A percentile compares a stretch with the other conserved stretches of the same genome.
These are phyloP conservation scores for Chiroxiphia lanceolata DNA, from an alignment of 2,797 vertebrate species.

Conservation along the genomic window DNA sequence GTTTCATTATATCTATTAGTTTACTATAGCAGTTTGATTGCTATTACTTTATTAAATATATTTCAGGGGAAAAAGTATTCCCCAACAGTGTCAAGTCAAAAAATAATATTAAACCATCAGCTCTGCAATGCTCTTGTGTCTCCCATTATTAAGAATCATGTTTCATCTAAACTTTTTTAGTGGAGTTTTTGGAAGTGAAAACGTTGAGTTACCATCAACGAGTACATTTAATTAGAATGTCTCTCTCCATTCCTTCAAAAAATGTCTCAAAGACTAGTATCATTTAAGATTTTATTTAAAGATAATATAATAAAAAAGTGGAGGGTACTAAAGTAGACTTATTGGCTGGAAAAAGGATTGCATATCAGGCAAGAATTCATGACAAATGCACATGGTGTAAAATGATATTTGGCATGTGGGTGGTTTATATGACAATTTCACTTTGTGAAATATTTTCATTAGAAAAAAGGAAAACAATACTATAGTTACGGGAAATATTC, in stretches of 20 bases:
- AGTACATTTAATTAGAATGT: conserved; percentile 43
- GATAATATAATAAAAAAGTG: not conserved
- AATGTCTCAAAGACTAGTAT: not conserved
- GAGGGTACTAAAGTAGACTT: not conserved
- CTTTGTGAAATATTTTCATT: not conserved
- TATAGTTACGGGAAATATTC: not conserved
- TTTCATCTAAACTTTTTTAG: conserved; percentile 56
- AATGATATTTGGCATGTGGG: not conserved
- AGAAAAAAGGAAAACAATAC: not conserved
- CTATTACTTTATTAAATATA: conserved; percentile 53
- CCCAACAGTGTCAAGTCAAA: conserved; percentile 22
- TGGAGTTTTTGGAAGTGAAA: conserved; percentile 1
- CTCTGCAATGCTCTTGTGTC: conserved; percentile 28
- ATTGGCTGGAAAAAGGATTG: not conserved
- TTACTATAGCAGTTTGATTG: conserved; percentile 56
- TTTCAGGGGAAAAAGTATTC: conserved; percentile 36
- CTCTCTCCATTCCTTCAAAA: not conserved
- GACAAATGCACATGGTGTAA: not conserved
- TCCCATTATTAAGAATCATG: conserved; percentile 61
- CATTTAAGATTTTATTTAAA: not conserved
- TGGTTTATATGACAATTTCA: not conserved
- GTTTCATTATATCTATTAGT: conserved; percentile 61
- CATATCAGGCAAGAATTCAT: not conserved
- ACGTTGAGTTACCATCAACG: not conserved
- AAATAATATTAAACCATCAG: conserved; percentile 42